A percentile compares a stretch with the other conserved stretches of the same genome.
phyloP scores from a whole-genome alignment of 2,888 invertebrate genomes.

The Pollenia amentaria region DNA sequence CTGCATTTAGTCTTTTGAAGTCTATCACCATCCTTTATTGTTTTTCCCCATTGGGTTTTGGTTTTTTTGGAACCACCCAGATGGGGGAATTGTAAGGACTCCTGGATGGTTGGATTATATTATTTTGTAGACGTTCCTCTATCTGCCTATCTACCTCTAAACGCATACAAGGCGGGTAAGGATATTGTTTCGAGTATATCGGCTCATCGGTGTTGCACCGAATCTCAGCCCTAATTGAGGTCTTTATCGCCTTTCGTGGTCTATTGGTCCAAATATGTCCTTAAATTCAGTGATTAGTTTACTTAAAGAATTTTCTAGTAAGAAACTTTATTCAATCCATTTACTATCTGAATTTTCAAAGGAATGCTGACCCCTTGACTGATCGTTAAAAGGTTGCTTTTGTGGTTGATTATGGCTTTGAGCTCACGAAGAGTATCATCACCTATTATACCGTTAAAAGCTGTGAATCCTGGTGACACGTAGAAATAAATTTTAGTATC shows the following conservation, averaged over 20 bases:
- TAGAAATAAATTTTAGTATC: conserved; percentile 51
- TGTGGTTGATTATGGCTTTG: conserved; percentile 69
- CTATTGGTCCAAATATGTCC: conserved; percentile 18
- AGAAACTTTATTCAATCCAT: not conserved
- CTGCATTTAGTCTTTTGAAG: conserved; percentile 48
- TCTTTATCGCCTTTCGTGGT: not conserved
- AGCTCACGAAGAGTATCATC: conserved; percentile 66
- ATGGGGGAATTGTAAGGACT: conserved; percentile 74
- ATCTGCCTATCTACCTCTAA: too few species aligned
- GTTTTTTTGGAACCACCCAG: too few species aligned
- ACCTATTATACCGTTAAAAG: conserved; percentile 64
- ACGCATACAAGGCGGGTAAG: too few species aligned
- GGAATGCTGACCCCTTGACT: conserved; percentile 1
- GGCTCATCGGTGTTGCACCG: too few species aligned
- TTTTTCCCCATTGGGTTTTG: too few species aligned
- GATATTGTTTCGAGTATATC: too few species aligned
- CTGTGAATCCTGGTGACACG: conserved; percentile 53
- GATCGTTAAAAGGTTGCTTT: too few species aligned
- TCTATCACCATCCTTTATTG: too few species aligned
- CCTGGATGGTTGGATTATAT: conserved; percentile 77
- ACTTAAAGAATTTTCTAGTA: not conserved
- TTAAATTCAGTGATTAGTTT: not conserved
- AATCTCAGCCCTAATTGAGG: not conserved
- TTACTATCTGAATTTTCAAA: not conserved
- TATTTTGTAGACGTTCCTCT: conserved; percentile 77